phyloP scores from a whole-genome alignment of 2,113 vertebrate species.

The Prionailurus bengalensis region DNA sequence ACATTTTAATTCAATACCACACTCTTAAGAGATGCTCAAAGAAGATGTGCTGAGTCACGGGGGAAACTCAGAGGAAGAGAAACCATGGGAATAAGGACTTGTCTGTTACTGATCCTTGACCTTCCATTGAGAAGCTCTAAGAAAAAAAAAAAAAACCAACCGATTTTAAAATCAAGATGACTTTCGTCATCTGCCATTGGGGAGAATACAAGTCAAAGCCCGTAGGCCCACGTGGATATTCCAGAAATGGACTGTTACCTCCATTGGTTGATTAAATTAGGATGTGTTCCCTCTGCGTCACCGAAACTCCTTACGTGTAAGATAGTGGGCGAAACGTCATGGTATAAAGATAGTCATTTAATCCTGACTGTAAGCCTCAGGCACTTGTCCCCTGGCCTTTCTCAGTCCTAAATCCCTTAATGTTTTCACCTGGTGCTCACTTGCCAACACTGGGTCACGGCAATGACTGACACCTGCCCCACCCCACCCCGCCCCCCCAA shows the following conservation, averaged over 20 bases:
- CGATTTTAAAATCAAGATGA: not conserved
- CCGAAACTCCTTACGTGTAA: not conserved
- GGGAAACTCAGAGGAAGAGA: not conserved
- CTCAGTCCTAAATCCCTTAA: not conserved
- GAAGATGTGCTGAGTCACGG: not conserved
- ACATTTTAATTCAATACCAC: not conserved
- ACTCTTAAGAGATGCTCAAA: not conserved
- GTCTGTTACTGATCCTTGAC: constrained; percentile 50
- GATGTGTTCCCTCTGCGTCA: not conserved
- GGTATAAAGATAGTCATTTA: not conserved
- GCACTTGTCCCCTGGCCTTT: no score
- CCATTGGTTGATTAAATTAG: not conserved
- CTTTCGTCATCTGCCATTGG: not conserved
- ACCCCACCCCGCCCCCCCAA: not conserved
- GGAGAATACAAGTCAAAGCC: not conserved
- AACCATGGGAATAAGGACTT: not conserved
- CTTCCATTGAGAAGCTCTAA: constrained; percentile 37
- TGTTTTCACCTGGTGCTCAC: not conserved
- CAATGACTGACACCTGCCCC: not conserved
- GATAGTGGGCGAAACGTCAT: not conserved
- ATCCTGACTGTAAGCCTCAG: not conserved
- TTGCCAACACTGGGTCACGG: not conserved
- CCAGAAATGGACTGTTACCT: not conserved
- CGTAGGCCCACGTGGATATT: not conserved
- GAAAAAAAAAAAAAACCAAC: not conserved